Evolutionary conservation across 2,113 vertebrate genomes (phyloP).

Genomic region (Scytalopus superciliaris): DNA sequence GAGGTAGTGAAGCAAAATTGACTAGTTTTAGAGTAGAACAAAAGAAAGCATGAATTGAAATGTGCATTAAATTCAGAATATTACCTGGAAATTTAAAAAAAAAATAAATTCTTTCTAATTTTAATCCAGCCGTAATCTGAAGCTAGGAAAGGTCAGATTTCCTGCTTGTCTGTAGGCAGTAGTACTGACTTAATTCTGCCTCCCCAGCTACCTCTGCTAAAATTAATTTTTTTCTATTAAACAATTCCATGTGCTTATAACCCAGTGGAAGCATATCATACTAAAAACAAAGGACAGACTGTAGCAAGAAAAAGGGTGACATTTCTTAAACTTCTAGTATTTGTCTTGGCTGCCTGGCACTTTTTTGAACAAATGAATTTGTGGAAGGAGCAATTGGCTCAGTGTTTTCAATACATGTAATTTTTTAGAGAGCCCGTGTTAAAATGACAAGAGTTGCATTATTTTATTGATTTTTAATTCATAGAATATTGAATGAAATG

Average conservation of each 20-base stretch:
- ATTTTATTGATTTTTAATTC: neutral
- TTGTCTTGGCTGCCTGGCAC: neutral
- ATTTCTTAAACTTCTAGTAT: neutral
- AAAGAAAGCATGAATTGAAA: neutral
- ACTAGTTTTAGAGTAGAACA: neutral
- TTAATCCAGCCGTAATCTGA: neutral
- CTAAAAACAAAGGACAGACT: neutral
- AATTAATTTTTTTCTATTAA: rapidly evolving
- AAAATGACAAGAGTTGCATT: neutral
- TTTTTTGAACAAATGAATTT: neutral
- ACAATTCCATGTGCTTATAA: neutral
- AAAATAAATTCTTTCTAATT: neutral
- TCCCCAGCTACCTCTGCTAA: neutral
- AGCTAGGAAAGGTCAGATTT: neutral
- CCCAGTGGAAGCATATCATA: neutral
- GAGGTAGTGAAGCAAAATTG: neutral
- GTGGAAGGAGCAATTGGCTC: neutral
- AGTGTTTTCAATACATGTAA: neutral
- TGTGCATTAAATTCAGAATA: rapidly evolving
- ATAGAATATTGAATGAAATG: neutral
- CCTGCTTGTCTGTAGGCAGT: neutral
- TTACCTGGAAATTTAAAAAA: neutral
- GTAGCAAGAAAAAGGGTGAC: neutral
- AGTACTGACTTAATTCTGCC: neutral
- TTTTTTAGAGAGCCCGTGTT: neutral